Percentiles rank a stretch among this genome's conserved stretches.
These are phyloP conservation scores for Streptopelia turtur DNA, from an alignment of 2,797 vertebrate species.

Conservation along the genomic window DNA sequence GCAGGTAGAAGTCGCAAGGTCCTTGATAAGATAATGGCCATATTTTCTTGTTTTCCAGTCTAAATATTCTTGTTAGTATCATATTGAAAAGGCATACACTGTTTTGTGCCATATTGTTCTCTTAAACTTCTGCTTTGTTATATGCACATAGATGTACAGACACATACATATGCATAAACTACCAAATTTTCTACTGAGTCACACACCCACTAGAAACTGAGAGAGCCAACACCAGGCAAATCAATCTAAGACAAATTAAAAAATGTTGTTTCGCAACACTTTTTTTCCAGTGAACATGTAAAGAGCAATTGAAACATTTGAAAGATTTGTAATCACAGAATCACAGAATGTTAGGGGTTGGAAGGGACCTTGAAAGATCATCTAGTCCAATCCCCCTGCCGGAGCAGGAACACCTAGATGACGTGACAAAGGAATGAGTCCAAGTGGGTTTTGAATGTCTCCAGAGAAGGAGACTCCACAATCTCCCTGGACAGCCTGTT, in stretches of 20 bases:
- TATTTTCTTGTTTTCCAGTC: neutral
- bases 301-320: neutral
- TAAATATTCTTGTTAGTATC: neutral
- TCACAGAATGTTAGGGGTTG: too few relatives aligned
- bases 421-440: too few relatives aligned
- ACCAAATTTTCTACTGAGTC: neutral
- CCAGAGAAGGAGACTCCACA: too few relatives aligned
- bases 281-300: neutral
- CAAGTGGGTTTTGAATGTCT: too few relatives aligned
- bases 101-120: neutral
- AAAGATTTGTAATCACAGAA: neutral
- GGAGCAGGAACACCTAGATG: too few relatives aligned
- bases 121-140: neutral
- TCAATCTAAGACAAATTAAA: neutral
- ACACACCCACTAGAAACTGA: neutral
- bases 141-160: neutral
- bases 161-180: rapidly evolving
- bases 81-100: neutral
- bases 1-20: neutral
- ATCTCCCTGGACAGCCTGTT: too few relatives aligned
- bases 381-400: too few relatives aligned
- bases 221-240: neutral
- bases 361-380: too few relatives aligned
- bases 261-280: neutral
- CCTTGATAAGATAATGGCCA: neutral